Percentiles rank a stretch among this genome's conserved stretches.
Evolutionary conservation across 53 echinoderm and acorn worm genomes (phyloP).

Genomic region (Holothuria leucospilota): DNA sequence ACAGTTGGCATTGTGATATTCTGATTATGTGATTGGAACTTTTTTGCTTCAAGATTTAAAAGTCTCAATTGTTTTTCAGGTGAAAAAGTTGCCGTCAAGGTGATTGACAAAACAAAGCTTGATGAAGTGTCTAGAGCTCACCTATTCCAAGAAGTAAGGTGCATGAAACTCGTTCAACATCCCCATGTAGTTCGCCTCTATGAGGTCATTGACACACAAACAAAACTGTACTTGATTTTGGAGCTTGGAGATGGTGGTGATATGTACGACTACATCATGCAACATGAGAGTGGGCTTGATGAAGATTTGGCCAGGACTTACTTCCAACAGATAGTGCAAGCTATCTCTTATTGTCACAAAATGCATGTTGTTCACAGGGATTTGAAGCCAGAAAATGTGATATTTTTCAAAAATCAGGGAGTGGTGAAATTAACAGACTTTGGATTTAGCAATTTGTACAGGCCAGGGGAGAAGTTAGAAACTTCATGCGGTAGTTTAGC

Average conservation of each 20-base stretch:
- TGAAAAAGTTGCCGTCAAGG: constrained; percentile 98
- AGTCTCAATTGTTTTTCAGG: constrained; percentile 21
- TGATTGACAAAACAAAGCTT: constrained; percentile 95
- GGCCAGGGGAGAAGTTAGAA: constrained; percentile 92
- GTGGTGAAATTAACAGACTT: constrained; percentile 97
- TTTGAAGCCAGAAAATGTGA: constrained; percentile 97
- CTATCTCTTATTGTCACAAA: constrained; percentile 98
- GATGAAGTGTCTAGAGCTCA: constrained; percentile 95
- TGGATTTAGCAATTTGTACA: constrained; percentile 94
- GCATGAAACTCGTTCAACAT: constrained; percentile 98
- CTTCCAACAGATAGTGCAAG: constrained; percentile 93
- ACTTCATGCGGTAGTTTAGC: constrained; percentile 97
- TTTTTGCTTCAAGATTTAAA: too few species aligned
- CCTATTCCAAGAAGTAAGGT: constrained; percentile 95
- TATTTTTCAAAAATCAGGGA: constrained; percentile 96
- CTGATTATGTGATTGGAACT: too few species aligned
- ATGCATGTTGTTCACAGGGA: constrained; percentile 96
- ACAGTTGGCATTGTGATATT: too few species aligned
- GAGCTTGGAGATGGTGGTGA: constrained; percentile 99
- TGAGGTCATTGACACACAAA: constrained; percentile 97
- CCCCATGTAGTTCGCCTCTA: constrained; percentile 95
- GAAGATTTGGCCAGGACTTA: constrained; percentile 91
- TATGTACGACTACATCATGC: constrained; percentile 99
- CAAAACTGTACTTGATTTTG: constrained; percentile 93
- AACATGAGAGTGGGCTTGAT: constrained; percentile 94